Conservation (phyloP, 2,888 invertebrate genomes). For the Hydriomena furcata region DNA sequence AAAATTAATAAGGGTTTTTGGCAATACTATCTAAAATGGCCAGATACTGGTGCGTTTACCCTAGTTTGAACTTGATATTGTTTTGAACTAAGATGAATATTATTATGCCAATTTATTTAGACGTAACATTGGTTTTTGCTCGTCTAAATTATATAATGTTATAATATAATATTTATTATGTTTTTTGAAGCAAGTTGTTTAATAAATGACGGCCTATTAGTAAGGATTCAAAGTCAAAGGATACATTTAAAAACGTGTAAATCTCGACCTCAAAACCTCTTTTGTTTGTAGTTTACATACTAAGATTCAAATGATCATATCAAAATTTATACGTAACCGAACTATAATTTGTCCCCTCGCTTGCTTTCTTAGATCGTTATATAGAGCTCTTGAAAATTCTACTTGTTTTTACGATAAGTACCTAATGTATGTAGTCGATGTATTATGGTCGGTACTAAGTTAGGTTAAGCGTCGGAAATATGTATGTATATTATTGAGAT, state of each 20-base stretch:
- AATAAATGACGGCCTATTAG: constrained; percentile 17
- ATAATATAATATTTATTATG: no score
- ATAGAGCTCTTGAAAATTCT: constrained; percentile 57
- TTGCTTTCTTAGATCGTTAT: constrained; percentile 64
- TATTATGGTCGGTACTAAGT: constrained; percentile 71
- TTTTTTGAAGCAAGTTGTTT: constrained; percentile 14
- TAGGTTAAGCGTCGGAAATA: constrained; percentile 62
- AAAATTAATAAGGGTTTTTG: neutral
- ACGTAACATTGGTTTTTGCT: no score
- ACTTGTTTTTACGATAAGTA: constrained; percentile 57
- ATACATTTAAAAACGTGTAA: constrained; percentile 22
- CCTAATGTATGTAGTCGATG: constrained; percentile 76
- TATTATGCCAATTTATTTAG: no score
- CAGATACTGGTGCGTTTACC: neutral
- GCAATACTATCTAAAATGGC: neutral
- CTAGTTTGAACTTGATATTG: neutral
- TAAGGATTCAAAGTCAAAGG: neutral
- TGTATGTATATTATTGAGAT: constrained; percentile 70
- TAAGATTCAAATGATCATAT: constrained; percentile 78
- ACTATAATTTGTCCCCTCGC: constrained; percentile 54
- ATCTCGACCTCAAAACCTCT: constrained; percentile 40
- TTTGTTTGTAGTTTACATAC: constrained; percentile 57
- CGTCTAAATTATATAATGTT: neutral
- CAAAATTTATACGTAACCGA: constrained; percentile 79
- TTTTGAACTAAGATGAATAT: no score